Conservation (phyloP, 2,888 invertebrate species). For the Smittia sp. region DNA sequence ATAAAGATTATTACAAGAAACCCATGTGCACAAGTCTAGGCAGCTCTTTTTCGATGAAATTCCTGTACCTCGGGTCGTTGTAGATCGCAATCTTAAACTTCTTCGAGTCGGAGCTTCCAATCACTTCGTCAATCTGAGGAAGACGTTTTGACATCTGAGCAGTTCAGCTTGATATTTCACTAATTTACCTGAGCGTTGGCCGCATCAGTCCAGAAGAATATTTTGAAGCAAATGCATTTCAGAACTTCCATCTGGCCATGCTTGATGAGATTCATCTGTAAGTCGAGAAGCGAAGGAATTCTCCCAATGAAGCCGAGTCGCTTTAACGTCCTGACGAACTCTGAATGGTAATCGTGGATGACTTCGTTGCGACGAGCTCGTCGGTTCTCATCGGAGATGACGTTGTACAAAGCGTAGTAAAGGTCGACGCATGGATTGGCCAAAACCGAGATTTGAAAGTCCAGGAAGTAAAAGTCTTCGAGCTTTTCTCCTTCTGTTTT, state of each 20-base stretch:
- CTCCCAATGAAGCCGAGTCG: background rate
- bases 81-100: background rate
- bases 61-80: background rate
- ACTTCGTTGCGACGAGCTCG: background rate
- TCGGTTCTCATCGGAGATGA: background rate
- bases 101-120: background rate
- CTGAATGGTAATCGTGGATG: background rate
- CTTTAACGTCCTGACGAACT: background rate
- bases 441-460: conserved; percentile 9
- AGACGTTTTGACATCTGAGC: too few species aligned
- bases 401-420: background rate
- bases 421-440: background rate
- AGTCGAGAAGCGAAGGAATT: conserved; percentile 10
- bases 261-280: background rate
- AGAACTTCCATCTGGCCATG: conserved; percentile 10
- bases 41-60: background rate
- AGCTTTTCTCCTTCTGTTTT: background rate
- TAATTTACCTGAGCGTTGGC: background rate
- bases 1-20: conserved; percentile 1
- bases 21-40: background rate
- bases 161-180: too few species aligned
- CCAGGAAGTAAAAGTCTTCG: background rate
- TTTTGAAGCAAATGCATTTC: background rate
- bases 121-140: conserved; percentile 7
- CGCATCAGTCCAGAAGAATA: background rate